Conservation (phyloP, 2,113 vertebrate species). For the Gavialis gangeticus region DNA sequence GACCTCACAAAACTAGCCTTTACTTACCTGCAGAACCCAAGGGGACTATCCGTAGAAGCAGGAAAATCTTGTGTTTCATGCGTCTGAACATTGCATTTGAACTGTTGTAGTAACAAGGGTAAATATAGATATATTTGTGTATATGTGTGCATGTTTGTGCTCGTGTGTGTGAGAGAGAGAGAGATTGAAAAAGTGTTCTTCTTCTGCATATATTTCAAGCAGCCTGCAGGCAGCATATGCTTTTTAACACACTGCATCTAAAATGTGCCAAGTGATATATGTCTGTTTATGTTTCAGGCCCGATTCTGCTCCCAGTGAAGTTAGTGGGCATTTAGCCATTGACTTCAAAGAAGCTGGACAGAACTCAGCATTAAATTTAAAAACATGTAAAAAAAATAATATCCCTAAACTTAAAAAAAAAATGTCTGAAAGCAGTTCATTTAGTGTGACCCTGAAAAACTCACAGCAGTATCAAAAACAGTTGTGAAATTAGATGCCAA, state of each 20-base stretch:
- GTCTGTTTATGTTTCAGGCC: background rate
- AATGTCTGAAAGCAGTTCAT: slow-evolving; percentile 64
- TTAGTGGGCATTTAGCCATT: background rate
- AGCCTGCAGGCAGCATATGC: accelerated
- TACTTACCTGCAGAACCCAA: background rate
- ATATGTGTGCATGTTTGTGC: background rate
- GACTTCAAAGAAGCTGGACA: background rate
- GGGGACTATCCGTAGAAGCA: background rate
- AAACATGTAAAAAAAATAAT: slow-evolving; percentile 21
- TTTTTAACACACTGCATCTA: background rate
- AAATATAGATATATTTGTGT: background rate
- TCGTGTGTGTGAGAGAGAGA: background rate
- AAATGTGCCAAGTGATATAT: background rate
- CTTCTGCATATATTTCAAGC: background rate
- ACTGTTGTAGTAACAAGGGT: background rate
- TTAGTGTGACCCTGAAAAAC: slow-evolving; percentile 77
- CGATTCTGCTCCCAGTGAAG: background rate
- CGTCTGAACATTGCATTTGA: background rate
- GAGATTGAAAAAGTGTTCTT: background rate
- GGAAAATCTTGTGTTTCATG: background rate
- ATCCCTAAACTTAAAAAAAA: slow-evolving; percentile 36
- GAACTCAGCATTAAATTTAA: background rate
- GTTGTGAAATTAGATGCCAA: slow-evolving; percentile 81
- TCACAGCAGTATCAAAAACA: slow-evolving; percentile 64
- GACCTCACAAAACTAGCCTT: accelerated